These are phyloP conservation scores for Cavia porcellus DNA, from an alignment of 2,113 vertebrate genomes.

Conservation along the genomic window DNA sequence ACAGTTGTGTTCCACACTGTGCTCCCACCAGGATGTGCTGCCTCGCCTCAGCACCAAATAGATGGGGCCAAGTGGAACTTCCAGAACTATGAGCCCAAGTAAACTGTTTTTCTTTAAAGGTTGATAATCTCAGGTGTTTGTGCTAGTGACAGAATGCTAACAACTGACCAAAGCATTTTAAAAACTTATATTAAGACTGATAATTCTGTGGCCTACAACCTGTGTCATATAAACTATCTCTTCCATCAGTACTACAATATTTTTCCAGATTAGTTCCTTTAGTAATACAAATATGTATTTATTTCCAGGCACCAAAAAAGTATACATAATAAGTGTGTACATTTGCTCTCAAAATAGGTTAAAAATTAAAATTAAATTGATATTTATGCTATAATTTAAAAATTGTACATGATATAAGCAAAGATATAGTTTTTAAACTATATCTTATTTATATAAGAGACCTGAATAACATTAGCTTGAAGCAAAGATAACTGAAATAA, in stretches of 20 bases:
- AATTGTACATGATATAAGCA: background rate
- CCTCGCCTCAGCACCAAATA: too few relatives aligned
- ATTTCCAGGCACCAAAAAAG: background rate
- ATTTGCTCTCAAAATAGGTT: background rate
- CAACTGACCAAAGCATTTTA: background rate
- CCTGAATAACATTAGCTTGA: background rate
- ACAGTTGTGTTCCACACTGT: background rate
- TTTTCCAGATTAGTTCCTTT: background rate
- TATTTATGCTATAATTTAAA: background rate
- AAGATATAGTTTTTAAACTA: background rate
- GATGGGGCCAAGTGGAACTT: background rate
- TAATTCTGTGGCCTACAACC: background rate
- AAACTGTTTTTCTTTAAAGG: background rate
- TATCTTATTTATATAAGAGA: background rate
- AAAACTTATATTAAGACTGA: background rate
- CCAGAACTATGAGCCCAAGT: background rate
- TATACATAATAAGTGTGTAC: background rate
- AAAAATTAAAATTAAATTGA: background rate
- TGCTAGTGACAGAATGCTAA: background rate
- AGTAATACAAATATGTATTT: background rate
- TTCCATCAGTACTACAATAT: background rate
- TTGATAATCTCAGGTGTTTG: background rate
- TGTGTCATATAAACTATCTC: too few relatives aligned
- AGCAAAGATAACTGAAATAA: background rate
- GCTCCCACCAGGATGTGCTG: background rate